phyloP scores from a whole-genome alignment of 2,888 invertebrate species.

The Cantharis rustica region DNA sequence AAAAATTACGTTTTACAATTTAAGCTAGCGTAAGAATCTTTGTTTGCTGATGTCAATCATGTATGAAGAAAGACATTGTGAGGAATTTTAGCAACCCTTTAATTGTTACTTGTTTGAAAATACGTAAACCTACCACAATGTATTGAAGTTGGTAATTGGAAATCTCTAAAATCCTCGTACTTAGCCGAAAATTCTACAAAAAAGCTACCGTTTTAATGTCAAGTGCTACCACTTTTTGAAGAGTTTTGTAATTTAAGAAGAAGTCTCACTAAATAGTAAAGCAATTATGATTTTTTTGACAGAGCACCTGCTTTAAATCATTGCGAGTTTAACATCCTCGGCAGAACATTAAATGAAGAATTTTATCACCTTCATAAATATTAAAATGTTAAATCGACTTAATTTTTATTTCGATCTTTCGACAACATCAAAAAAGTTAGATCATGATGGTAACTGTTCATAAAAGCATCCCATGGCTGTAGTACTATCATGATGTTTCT shows the following conservation, averaged over 20 bases:
- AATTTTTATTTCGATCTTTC: neutral
- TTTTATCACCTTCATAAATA: neutral
- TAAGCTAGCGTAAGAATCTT: too few relatives aligned
- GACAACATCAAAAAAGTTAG: neutral
- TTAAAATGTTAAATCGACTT: neutral
- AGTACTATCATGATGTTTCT: neutral
- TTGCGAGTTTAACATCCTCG: neutral
- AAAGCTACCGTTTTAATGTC: neutral
- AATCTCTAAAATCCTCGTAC: neutral
- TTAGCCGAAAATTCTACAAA: neutral
- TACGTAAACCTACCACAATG: neutral
- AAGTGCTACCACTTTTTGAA: neutral
- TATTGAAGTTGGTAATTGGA: neutral
- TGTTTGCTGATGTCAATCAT: too few relatives aligned
- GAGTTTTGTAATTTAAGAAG: neutral
- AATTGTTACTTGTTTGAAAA: neutral
- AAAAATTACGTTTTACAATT: too few relatives aligned
- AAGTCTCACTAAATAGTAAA: neutral
- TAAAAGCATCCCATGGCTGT: neutral
- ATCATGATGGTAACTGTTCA: neutral
- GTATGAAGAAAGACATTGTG: too few relatives aligned
- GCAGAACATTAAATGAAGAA: neutral
- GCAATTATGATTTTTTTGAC: neutral
- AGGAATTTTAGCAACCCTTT: neutral
- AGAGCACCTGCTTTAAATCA: neutral